A percentile compares a stretch with the other conserved stretches of the same genome.
These are phyloP conservation scores for Thomomys bottae DNA, from an alignment of 2,113 vertebrate genomes.

Conservation along the genomic window DNA sequence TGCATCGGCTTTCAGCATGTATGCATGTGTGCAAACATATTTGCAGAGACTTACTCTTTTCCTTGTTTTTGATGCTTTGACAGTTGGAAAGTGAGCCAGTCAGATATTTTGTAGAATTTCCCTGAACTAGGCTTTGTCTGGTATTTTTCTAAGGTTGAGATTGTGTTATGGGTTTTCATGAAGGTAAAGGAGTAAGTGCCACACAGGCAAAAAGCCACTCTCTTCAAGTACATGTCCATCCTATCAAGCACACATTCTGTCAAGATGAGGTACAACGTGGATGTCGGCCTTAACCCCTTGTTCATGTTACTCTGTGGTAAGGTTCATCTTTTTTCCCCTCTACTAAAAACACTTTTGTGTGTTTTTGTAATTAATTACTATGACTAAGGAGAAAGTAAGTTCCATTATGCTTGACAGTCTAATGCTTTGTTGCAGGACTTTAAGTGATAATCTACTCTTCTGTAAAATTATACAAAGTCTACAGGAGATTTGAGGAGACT, in stretches of 20 bases:
- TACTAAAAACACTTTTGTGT: not conserved
- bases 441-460: not conserved
- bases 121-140: not conserved
- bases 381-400: slow-evolving; percentile 3
- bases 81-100: not conserved
- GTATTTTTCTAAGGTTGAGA: not conserved
- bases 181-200: not conserved
- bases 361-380: not conserved
- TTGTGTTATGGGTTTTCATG: not conserved
- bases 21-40: not conserved
- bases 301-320: not conserved
- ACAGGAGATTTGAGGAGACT: not conserved
- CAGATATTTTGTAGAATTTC: not conserved
- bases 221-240: not conserved
- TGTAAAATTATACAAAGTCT: not conserved
- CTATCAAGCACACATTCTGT: not conserved
- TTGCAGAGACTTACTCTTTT: slow-evolving; percentile 8
- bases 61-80: not conserved
- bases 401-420: not conserved
- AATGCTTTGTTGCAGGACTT: too few relatives aligned
- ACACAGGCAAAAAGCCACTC: not conserved
- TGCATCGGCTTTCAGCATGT: not conserved
- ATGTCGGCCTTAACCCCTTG: not conserved
- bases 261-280: not conserved
- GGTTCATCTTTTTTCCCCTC: not conserved